Evolutionary conservation across 2,888 invertebrate species (phyloP), one percentile per base, ranked within the genome.

Genomic region (Amphipoea oculea): DNA sequence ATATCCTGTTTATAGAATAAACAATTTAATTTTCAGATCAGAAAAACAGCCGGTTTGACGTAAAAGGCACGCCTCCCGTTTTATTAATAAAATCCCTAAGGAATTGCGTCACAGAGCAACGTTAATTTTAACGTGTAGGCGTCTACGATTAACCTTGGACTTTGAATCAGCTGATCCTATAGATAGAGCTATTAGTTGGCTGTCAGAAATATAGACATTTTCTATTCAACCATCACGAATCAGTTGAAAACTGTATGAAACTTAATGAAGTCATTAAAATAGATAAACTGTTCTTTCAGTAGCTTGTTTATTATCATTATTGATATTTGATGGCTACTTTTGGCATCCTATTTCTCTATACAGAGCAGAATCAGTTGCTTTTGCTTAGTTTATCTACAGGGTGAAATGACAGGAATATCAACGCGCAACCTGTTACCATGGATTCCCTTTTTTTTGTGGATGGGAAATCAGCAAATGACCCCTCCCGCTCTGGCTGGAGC

Each of bases 21-120:
- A 29, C 0, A 5, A 5, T 29, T 29, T n/a, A 4, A 60, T 29
- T 79, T 36, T 70, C 63, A 62, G 70, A 67, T 14, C 17, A 63
- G 68, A 74, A 81, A 80, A 85, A 80, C 72, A 76, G 70, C 29
- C 40, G 68, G 45, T 65, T 80, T 90, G 89, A 91, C 90, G 91
- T 86, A 79, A 75, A 68, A 81, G 88, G 67, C 92, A 87, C 92
- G 89, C 91, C 92, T 87, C 87, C 85, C 62, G 62, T 73, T 84
- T 76, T 89, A 87, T 89, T 88, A 84, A 84, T 89, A 86, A 86
- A 87, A 89, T 83, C 82, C 76, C 75, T 62, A 69, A 79, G 78
- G 86, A 86, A 71, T 82, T 86, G 78, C 92, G 91, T 90, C 90
- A 91, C 48, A 68, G 65, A 81, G 81, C 45, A 73, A 85, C 83